Evolutionary conservation across 2,888 invertebrate genomes (phyloP).

Genomic region (Ichneumoninae sp.): DNA sequence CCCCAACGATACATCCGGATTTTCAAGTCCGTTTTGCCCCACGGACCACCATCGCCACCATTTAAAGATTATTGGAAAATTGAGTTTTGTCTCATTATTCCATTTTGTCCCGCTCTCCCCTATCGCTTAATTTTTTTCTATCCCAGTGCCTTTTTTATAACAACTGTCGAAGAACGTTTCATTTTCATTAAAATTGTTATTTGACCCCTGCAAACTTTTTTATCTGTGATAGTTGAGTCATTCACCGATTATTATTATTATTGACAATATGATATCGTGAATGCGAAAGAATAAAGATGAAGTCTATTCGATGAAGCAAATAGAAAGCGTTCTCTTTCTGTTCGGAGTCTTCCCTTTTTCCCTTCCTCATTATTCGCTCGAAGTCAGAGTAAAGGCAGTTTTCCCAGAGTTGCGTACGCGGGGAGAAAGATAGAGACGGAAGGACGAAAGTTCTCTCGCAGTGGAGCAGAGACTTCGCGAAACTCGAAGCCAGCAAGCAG

Average conservation of each 20-base stretch:
- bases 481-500: slow-evolving; percentile 31
- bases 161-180: not conserved
- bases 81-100: no score
- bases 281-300: not conserved
- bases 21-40: no score
- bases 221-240: no score
- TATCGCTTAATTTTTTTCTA: not conserved
- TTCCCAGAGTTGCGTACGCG: slow-evolving; percentile 50
- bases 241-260: no score
- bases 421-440: slow-evolving; percentile 20
- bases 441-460: slow-evolving; percentile 2
- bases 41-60: no score
- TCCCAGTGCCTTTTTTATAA: not conserved
- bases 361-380: slow-evolving; percentile 41
- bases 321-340: slow-evolving; percentile 58
- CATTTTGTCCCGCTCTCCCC: not conserved
- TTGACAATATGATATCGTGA: not conserved
- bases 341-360: slow-evolving; percentile 14
- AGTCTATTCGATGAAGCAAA: slow-evolving; percentile 13
- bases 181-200: not conserved
- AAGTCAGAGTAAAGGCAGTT: slow-evolving; percentile 39
- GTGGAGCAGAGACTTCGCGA: slow-evolving; percentile 37
- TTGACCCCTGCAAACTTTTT: no score
- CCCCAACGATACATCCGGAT: no score
- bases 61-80: no score